phyloP scores from a whole-genome alignment of 2,113 vertebrate species.

The Zosterops lateralis region DNA sequence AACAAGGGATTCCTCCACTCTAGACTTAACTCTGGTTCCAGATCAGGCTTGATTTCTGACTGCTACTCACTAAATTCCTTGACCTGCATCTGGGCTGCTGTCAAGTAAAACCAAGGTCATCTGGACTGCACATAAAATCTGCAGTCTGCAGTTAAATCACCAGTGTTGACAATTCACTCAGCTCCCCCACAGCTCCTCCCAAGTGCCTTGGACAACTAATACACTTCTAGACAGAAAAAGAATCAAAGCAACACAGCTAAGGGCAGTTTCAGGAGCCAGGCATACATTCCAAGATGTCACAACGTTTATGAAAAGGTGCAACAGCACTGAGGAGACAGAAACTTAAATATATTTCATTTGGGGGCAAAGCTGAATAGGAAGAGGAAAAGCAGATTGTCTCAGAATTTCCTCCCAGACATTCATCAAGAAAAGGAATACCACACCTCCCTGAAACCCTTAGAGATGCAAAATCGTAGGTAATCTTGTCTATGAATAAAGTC shows the following conservation, averaged over 20 bases:
- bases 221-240: background rate
- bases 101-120: background rate
- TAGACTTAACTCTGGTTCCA: background rate
- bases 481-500: background rate
- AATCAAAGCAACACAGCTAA: background rate
- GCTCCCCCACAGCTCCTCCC: background rate
- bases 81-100: background rate
- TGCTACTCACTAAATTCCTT: background rate
- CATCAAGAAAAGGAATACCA: background rate
- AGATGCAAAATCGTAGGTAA: background rate
- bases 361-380: background rate
- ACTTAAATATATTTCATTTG: background rate
- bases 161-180: background rate
- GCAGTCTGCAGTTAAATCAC: background rate
- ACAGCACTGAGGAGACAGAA: background rate
- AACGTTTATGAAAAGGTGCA: background rate
- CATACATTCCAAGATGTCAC: background rate
- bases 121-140: background rate
- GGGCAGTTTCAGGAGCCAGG: background rate
- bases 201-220: background rate
- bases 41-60: background rate
- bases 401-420: background rate
- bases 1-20: background rate
- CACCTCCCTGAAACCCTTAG: background rate
- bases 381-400: background rate